Percentiles rank a stretch among this genome's conserved stretches.
These are phyloP conservation scores for Halichondria panicea DNA, from an alignment of 37 sponge, comb jelly and placozoan genomes.

Conservation along the genomic window DNA sequence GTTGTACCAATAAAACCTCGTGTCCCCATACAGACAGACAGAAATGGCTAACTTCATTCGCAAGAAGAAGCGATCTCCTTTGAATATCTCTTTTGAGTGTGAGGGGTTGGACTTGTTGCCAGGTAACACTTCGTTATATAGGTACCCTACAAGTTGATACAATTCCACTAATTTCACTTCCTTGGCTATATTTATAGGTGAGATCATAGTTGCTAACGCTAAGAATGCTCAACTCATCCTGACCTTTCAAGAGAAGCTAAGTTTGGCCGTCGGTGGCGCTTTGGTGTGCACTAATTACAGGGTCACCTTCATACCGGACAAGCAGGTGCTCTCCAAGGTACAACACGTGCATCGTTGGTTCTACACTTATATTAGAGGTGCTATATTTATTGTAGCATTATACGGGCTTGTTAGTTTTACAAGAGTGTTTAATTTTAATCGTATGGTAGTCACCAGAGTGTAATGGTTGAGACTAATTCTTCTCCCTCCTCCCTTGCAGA, in stretches of 20 bases:
- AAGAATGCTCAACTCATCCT: conserved; percentile 31
- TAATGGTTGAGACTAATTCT: neutral
- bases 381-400: neutral
- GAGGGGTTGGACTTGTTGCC: no score
- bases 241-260: conserved; percentile 27
- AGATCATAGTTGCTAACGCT: conserved; percentile 42
- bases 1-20: no score
- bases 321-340: neutral
- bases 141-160: no score
- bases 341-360: no score
- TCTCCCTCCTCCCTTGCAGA: neutral
- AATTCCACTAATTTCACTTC: conserved; percentile 3
- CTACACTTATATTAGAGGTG: neutral
- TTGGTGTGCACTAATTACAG: conserved; percentile 65
- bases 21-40: no score
- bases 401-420: neutral
- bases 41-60: no score
- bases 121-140: no score
- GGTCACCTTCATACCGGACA: conserved; percentile 33
- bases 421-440: neutral
- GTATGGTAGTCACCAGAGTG: neutral
- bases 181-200: conserved; percentile 20
- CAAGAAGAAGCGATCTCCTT: no score
- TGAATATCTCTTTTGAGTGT: no score
- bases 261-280: conserved; percentile 16